Evolutionary conservation across 2,888 invertebrate genomes (phyloP).

Genomic region (Anorthoa munda): DNA sequence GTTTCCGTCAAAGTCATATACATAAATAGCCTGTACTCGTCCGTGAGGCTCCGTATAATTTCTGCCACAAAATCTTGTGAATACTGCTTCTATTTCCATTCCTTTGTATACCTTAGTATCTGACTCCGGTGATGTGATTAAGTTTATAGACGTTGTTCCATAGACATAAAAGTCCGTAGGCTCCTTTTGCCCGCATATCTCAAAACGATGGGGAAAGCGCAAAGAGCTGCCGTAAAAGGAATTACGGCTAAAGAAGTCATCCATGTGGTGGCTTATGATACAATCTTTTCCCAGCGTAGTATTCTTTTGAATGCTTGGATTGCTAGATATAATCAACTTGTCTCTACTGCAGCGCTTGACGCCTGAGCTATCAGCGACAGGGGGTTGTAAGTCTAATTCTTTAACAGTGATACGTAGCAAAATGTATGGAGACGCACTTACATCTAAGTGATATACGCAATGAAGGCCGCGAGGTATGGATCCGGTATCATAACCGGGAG

Average conservation of each 20-base stretch:
- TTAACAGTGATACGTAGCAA: conserved; percentile 75
- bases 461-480: conserved; percentile 79
- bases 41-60: conserved; percentile 94
- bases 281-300: conserved; percentile 78
- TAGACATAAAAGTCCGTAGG: conserved; percentile 78
- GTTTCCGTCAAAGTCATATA: background rate
- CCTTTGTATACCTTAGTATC: conserved; percentile 86
- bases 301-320: conserved; percentile 68
- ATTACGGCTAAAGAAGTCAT: conserved; percentile 70
- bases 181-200: conserved; percentile 77
- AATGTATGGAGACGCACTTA: conserved; percentile 55
- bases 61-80: conserved; percentile 88
- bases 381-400: conserved; percentile 77
- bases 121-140: conserved; percentile 78
- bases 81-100: conserved; percentile 92
- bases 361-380: conserved; percentile 59
- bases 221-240: conserved; percentile 67
- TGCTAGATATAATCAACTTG: conserved; percentile 78
- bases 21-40: conserved; percentile 88
- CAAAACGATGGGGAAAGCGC: conserved; percentile 66
- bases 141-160: conserved; percentile 73
- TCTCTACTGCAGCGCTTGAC: conserved; percentile 79
- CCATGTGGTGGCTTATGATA: conserved; percentile 69
- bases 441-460: conserved; percentile 79
- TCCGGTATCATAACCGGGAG: conserved; percentile 81